Conservation (phyloP, 2,797 vertebrate genomes). For the Aratinga solstitialis region DNA sequence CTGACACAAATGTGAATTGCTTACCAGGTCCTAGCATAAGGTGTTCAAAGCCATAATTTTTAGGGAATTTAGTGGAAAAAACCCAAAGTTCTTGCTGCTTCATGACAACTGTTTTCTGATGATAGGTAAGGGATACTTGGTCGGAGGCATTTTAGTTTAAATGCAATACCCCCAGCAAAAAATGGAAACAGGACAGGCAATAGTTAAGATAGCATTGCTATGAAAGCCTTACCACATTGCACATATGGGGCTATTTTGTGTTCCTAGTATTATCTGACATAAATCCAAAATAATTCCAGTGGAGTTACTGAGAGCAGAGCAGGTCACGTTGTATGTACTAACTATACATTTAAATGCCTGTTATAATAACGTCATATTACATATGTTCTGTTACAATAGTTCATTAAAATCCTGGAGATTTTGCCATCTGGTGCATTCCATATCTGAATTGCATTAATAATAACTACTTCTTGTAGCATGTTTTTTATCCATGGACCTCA, state of each 20-base stretch:
- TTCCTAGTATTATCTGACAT: constrained; percentile 67
- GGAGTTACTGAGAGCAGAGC: constrained; percentile 60
- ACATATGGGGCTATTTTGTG: constrained; percentile 70
- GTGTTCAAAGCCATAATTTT: neutral
- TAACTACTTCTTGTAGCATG: constrained; percentile 38
- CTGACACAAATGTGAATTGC: neutral
- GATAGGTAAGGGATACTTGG: neutral
- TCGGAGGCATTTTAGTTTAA: neutral
- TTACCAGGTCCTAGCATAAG: neutral
- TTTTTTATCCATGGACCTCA: constrained; percentile 49
- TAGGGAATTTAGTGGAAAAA: neutral
- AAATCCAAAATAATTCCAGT: constrained; percentile 70
- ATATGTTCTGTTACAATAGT: constrained; percentile 72
- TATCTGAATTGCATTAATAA: constrained; percentile 67
- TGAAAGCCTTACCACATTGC: constrained; percentile 58
- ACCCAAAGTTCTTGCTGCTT: neutral
- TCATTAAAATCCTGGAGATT: constrained; percentile 67
- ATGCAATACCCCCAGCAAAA: neutral
- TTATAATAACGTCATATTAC: constrained; percentile 70
- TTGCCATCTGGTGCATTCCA: constrained; percentile 62
- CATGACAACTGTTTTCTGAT: neutral
- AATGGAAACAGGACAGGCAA: constrained; percentile 46
- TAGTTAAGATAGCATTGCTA: constrained; percentile 62
- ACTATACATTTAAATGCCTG: constrained; percentile 72
- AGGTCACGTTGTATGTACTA: constrained; percentile 63